These are phyloP conservation scores for Clarias macrocephalus DNA, from an alignment of 2,113 vertebrate genomes.

Conservation along the genomic window DNA sequence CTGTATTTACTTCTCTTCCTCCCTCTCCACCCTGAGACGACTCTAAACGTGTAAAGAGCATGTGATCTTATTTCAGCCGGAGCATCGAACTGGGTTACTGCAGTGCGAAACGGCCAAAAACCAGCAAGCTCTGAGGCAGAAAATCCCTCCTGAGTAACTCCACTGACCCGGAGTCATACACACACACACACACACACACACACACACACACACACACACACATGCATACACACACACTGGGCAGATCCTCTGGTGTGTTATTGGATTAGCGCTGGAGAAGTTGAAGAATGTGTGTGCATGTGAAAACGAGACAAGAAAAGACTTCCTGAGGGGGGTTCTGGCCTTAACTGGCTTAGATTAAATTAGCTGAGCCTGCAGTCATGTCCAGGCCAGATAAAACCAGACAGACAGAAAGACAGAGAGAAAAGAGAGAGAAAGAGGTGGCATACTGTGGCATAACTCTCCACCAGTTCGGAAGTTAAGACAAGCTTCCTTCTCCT, in stretches of 20 bases:
- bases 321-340: constrained; percentile 30
- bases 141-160: constrained; percentile 33
- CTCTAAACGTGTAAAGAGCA: neutral
- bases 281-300: constrained; percentile 38
- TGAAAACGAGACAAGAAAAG: constrained; percentile 15
- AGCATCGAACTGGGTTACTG: constrained; percentile 3
- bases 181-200: neutral
- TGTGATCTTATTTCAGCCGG: neutral
- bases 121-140: constrained; percentile 19
- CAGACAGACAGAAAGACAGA: neutral
- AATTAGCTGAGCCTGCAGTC: constrained; percentile 45
- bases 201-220: neutral
- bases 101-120: neutral
- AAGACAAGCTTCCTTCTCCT: neutral
- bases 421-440: neutral
- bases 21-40: neutral
- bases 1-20: neutral
- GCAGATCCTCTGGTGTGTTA: constrained; percentile 64
- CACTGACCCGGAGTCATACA: neutral
- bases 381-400: constrained; percentile 10
- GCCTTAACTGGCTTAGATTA: constrained; percentile 39
- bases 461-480: neutral
- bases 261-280: constrained; percentile 62
- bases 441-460: neutral
- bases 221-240: too few relatives aligned